Evolutionary conservation across 1,140 invertebrate genomes (phyloP).

Genomic region (Drosophila willistoni): DNA sequence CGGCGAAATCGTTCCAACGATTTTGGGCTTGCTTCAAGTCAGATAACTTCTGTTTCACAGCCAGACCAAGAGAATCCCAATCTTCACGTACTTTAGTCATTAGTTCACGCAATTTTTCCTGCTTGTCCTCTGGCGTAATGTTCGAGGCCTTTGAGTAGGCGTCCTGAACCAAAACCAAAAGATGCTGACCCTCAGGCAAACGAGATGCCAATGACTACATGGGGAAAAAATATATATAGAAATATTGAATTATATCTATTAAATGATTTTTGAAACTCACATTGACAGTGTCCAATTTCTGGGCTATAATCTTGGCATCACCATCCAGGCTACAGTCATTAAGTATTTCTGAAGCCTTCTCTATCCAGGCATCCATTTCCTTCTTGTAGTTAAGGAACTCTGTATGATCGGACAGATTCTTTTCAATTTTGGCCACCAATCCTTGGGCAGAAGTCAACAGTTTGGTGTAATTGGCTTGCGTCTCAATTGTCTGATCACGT

Average conservation of each 20-base stretch:
- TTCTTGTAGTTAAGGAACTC: conserved; percentile 94
- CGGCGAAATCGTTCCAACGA: conserved; percentile 92
- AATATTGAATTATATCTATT: neutral
- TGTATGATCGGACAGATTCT: conserved; percentile 94
- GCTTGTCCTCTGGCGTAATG: conserved; percentile 90
- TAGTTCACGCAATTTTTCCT: conserved; percentile 89
- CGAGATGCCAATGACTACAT: conserved; percentile 87
- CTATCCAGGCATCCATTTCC: conserved; percentile 92
- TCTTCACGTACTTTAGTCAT: conserved; percentile 90
- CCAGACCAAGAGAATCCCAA: conserved; percentile 93
- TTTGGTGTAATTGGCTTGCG: conserved; percentile 91
- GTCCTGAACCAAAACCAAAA: conserved; percentile 91
- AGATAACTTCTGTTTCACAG: conserved; percentile 90
- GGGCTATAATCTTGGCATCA: conserved; percentile 89
- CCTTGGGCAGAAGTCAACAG: conserved; percentile 90
- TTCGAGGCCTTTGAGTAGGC: conserved; percentile 93
- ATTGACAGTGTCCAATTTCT: conserved; percentile 92
- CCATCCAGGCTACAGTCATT: conserved; percentile 92
- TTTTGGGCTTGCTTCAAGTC: conserved; percentile 90
- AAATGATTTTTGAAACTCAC: conserved; percentile 69
- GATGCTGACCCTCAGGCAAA: conserved; percentile 93
- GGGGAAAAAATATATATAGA: conserved; percentile 13
- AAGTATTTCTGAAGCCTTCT: conserved; percentile 89
- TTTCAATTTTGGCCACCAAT: conserved; percentile 92
- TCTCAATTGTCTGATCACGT: conserved; percentile 92